Evolutionary conservation across 2,113 vertebrate species (phyloP).

Genomic region (Monarcha castaneiventris): DNA sequence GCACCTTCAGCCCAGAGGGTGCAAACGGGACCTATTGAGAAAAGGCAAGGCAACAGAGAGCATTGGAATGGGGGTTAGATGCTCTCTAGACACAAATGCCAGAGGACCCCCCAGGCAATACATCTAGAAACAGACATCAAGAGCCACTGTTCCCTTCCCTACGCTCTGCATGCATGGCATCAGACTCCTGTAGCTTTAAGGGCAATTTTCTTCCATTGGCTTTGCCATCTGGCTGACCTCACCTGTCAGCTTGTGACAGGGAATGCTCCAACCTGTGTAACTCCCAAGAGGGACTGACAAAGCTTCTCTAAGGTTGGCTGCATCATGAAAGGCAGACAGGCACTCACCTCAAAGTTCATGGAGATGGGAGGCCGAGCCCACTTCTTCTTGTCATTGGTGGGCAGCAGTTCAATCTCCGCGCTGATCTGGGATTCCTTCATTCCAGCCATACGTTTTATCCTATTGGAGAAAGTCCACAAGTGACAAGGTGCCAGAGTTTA

Average conservation of each 20-base stretch:
- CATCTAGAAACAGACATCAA: not conserved
- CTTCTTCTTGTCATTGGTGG: slow-evolving; percentile 99
- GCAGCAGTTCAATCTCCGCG: slow-evolving; percentile 96
- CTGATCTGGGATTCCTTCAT: slow-evolving; percentile 99
- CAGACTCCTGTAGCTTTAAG: not conserved
- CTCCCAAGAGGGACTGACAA: not conserved
- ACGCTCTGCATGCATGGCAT: not conserved
- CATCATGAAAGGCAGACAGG: not conserved
- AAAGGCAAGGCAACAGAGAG: not conserved
- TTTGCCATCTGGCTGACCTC: not conserved
- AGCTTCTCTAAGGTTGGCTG: not conserved
- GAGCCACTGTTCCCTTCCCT: not conserved
- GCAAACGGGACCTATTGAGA: slow-evolving; percentile 90
- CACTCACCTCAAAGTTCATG: slow-evolving; percentile 98
- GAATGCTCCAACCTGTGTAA: not conserved
- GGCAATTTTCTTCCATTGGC: not conserved
- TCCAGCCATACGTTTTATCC: slow-evolving; percentile 99
- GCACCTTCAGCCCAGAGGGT: slow-evolving; percentile 97
- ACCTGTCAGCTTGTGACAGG: not conserved
- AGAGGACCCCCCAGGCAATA: fast-evolving
- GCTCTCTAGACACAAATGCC: not conserved
- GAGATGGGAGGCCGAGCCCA: slow-evolving; percentile 99
- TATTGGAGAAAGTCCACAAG: slow-evolving; percentile 26
- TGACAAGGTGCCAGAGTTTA: not conserved
- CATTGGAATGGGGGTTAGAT: not conserved